Percentiles rank a stretch among this genome's conserved stretches.
phyloP scores from a whole-genome alignment of 1,140 invertebrate genomes.

The Brachionus asplanchnoidis region DNA sequence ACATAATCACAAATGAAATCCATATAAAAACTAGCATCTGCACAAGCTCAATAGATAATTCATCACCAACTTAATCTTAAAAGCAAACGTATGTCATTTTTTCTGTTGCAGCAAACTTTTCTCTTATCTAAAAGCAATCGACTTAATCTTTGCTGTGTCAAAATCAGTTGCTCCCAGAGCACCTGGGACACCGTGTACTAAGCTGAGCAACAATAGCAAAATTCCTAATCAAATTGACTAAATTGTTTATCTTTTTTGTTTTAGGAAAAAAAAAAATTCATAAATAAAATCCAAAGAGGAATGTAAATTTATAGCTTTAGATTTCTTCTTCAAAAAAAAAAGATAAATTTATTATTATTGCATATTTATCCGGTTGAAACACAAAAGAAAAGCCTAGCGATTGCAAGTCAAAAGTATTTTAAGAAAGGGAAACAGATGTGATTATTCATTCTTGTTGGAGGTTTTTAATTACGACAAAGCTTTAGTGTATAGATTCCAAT shows the following conservation, averaged over 20 bases:
- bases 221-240: not conserved
- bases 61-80: not conserved
- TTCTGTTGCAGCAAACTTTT: not conserved
- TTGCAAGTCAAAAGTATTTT: conserved; percentile 34
- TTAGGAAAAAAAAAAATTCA: not conserved
- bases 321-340: not conserved
- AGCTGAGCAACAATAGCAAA: not conserved
- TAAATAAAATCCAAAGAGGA: not conserved
- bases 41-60: conserved; percentile 27
- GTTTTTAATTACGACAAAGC: conserved; percentile 37
- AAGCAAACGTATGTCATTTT: conserved; percentile 23
- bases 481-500: not conserved
- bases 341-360: conserved; percentile 24
- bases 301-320: conserved; percentile 1
- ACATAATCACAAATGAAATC: conserved; percentile 23
- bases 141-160: not conserved
- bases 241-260: conserved; percentile 12
- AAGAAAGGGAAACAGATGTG: conserved; percentile 36
- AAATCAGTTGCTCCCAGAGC: not conserved
- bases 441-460: conserved; percentile 24
- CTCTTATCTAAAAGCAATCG: not conserved
- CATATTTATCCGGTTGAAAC: conserved; percentile 19
- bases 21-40: conserved; percentile 19
- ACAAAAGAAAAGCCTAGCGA: not conserved
- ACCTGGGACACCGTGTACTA: not conserved